Percentiles rank a stretch among this genome's conserved stretches.
Evolutionary conservation across 2,888 invertebrate genomes (phyloP).

Genomic region (Nemotelus pantherinus): DNA sequence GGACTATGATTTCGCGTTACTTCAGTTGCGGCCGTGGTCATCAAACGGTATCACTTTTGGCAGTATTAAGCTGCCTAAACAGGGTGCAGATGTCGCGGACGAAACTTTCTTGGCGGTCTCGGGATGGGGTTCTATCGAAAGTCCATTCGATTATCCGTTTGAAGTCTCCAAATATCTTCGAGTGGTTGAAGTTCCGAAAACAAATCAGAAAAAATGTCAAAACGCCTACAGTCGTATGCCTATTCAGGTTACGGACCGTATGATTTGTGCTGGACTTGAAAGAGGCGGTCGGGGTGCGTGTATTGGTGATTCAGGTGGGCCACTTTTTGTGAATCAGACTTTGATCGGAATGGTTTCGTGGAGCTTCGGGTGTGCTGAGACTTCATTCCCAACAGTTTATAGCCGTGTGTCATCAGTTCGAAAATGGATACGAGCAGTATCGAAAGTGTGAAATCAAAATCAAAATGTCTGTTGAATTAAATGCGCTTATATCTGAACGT

Average conservation of each 20-base stretch:
- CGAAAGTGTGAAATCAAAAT: too few relatives aligned
- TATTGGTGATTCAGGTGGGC: conserved; percentile 62
- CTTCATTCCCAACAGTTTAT: conserved; percentile 56
- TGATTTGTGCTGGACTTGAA: conserved; percentile 58
- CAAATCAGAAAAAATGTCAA: conserved; percentile 55
- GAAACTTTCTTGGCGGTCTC: conserved; percentile 59
- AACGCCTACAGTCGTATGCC: conserved; percentile 53
- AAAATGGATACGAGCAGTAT: conserved; percentile 39
- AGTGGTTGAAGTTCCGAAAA: conserved; percentile 57
- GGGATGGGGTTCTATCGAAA: conserved; percentile 61
- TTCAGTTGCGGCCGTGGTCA: conserved; percentile 59
- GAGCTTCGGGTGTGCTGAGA: conserved; percentile 60
- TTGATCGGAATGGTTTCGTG: conserved; percentile 62
- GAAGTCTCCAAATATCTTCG: conserved; percentile 54
- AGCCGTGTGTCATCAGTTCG: conserved; percentile 38
- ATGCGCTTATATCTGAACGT: too few relatives aligned
- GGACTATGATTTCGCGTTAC: conserved; percentile 64
- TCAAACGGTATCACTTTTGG: conserved; percentile 52
- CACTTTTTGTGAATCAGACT: conserved; percentile 53
- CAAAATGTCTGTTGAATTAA: too few relatives aligned
- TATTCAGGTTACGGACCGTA: conserved; percentile 55
- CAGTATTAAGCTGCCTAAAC: conserved; percentile 55
- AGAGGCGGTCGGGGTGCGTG: conserved; percentile 61
- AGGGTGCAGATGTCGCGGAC: conserved; percentile 53
- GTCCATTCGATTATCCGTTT: neutral